Percentiles rank a stretch among this genome's conserved stretches.
Conservation (phyloP, 2,888 invertebrate species). For the Craniophora ligustri region DNA sequence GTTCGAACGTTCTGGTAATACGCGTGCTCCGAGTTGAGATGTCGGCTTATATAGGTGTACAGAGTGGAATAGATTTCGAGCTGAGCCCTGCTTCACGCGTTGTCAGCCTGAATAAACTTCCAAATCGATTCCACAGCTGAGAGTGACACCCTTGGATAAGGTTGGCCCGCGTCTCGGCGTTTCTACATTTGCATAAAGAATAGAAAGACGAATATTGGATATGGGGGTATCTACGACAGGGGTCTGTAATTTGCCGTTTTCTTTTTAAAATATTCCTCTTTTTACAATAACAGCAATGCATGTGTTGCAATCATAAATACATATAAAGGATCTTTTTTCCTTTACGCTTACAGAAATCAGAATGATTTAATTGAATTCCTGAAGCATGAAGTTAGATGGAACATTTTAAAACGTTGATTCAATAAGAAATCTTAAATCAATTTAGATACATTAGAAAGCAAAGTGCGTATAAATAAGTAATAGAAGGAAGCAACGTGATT, state of each 20-base stretch:
- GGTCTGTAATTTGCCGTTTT: slow-evolving; percentile 48
- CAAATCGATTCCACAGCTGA: slow-evolving; percentile 87
- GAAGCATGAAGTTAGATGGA: neutral
- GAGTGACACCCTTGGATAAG: slow-evolving; percentile 83
- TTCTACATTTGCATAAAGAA: slow-evolving; percentile 85
- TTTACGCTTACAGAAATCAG: slow-evolving; percentile 4
- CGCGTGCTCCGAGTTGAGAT: slow-evolving; percentile 56
- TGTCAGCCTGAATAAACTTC: slow-evolving; percentile 87
- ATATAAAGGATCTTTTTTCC: slow-evolving; percentile 22
- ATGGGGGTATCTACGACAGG: slow-evolving; percentile 57
- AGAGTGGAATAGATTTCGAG: slow-evolving; percentile 75
- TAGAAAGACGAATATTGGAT: slow-evolving; percentile 71
- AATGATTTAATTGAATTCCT: neutral
- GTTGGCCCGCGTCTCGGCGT: slow-evolving; percentile 69
- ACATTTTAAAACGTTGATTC: neutral
- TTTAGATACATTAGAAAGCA: neutral
- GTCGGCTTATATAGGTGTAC: slow-evolving; percentile 62
- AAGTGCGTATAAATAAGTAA: slow-evolving; percentile 45
- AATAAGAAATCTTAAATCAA: neutral
- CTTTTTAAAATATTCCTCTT: slow-evolving; percentile 43
- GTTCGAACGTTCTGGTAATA: slow-evolving; percentile 56
- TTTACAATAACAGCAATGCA: slow-evolving; percentile 38
- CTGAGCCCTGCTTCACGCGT: slow-evolving; percentile 80
- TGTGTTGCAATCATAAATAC: slow-evolving; percentile 35
- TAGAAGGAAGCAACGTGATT: slow-evolving; percentile 52